A percentile compares a stretch with the other conserved stretches of the same genome.
Conservation (phyloP, 2,888 invertebrate genomes). For the Antheraea yamamai region DNA sequence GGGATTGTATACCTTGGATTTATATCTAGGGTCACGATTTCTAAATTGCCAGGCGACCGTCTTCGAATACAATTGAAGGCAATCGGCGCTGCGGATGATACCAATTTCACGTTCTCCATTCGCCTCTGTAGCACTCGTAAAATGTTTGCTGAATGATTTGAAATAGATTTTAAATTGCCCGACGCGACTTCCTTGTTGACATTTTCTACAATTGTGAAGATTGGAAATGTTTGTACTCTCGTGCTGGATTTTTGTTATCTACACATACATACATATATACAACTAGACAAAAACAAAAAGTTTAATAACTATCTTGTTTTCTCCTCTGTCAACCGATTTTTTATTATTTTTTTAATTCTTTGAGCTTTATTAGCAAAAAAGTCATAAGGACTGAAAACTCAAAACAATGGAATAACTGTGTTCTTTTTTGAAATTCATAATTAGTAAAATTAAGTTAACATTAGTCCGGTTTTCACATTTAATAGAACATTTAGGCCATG, state of each 20-base stretch:
- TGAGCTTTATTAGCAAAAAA: neutral
- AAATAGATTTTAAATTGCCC: slow-evolving; percentile 33
- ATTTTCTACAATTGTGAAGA: slow-evolving; percentile 8
- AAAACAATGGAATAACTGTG: too few species aligned
- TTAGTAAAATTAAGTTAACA: too few species aligned
- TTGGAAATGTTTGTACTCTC: neutral
- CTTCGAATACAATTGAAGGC: neutral
- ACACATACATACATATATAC: too few species aligned
- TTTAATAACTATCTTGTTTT: too few species aligned
- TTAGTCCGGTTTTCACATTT: too few species aligned
- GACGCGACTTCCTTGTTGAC: neutral
- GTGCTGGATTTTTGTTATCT: neutral
- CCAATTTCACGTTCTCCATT: slow-evolving; percentile 33
- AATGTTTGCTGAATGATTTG: slow-evolving; percentile 13
- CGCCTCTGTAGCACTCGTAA: slow-evolving; percentile 14
- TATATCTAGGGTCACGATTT: neutral
- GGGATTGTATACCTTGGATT: neutral
- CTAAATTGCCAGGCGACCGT: neutral
- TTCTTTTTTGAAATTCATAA: too few species aligned
- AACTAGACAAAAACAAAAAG: too few species aligned
- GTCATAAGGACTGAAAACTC: too few species aligned
- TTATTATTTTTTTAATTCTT: too few species aligned
- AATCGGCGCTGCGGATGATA: slow-evolving; percentile 32
- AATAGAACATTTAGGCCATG: too few species aligned
- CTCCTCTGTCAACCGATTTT: neutral